Percentiles rank a stretch among this genome's conserved stretches.
Conservation (phyloP, 2,888 invertebrate genomes). For the Tiliacea citrago region DNA sequence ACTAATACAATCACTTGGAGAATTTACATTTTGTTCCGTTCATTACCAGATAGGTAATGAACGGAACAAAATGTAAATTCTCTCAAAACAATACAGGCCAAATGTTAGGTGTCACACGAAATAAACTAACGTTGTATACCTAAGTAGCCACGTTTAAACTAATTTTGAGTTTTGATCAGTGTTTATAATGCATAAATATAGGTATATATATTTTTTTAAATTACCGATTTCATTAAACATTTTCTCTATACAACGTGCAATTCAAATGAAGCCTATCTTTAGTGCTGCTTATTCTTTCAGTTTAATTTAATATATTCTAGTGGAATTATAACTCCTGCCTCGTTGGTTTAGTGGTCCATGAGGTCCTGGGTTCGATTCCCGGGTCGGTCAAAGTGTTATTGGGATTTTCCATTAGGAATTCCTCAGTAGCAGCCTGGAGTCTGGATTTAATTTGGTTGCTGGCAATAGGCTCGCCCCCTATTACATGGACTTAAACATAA, state of each 20-base stretch:
- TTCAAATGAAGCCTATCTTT: background rate
- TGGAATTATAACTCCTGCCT: too few relatives aligned
- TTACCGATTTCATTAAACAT: background rate
- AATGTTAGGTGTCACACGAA: constrained; percentile 72
- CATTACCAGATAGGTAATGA: too few relatives aligned
- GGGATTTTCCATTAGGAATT: too few relatives aligned
- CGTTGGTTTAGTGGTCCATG: too few relatives aligned
- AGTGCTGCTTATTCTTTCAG: background rate
- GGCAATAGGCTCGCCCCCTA: too few relatives aligned
- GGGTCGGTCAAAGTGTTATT: too few relatives aligned
- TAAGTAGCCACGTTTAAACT: constrained; percentile 18
- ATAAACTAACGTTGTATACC: constrained; percentile 37
- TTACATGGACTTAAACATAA: too few relatives aligned
- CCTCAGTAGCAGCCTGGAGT: too few relatives aligned
- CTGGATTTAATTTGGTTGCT: too few relatives aligned
- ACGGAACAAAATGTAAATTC: constrained; percentile 68
- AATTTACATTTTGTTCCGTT: too few relatives aligned
- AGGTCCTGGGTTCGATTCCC: too few relatives aligned
- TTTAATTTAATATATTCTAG: background rate
- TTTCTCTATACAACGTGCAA: background rate
- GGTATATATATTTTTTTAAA: background rate
- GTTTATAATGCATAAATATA: background rate
- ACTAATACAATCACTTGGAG: constrained; percentile 35
- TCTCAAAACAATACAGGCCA: constrained; percentile 79
- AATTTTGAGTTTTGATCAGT: constrained; percentile 4